These are phyloP conservation scores for Diachasma alloeum DNA, from an alignment of 1,140 invertebrate genomes.

Conservation along the genomic window DNA sequence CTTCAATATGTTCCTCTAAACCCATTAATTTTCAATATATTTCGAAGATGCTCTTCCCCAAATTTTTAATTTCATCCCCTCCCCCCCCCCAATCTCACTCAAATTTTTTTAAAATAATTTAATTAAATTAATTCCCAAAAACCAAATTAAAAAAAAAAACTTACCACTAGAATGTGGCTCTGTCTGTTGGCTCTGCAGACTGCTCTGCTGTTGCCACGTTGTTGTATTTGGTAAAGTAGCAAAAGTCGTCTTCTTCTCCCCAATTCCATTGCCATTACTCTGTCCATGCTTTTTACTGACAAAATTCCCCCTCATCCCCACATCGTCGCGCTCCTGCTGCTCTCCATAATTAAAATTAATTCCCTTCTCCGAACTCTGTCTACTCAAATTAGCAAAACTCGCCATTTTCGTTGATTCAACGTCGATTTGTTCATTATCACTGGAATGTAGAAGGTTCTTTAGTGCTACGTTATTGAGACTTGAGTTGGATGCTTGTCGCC, in stretches of 20 bases:
- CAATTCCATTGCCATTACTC: constrained; percentile 59
- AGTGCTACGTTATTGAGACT: constrained; percentile 61
- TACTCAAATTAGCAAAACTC: constrained; percentile 77
- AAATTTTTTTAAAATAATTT: too few relatives aligned
- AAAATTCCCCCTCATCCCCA: constrained; percentile 50
- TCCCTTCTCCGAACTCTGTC: constrained; percentile 68
- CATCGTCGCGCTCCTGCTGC: constrained; percentile 68
- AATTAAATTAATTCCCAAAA: too few relatives aligned
- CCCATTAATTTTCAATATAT: too few relatives aligned
- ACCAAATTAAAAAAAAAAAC: too few relatives aligned
- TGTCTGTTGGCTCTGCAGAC: constrained; percentile 57
- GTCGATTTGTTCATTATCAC: constrained; percentile 65
- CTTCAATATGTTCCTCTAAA: too few relatives aligned
- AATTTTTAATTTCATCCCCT: too few relatives aligned
- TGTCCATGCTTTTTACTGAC: constrained; percentile 58
- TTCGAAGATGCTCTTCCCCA: too few relatives aligned
- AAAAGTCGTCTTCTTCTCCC: constrained; percentile 75
- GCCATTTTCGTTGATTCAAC: constrained; percentile 69
- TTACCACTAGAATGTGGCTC: constrained; percentile 56
- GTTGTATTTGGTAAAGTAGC: constrained; percentile 80
- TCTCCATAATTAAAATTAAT: constrained; percentile 74
- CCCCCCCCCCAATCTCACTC: too few relatives aligned
- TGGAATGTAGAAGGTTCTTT: constrained; percentile 69
- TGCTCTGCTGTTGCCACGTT: constrained; percentile 85
- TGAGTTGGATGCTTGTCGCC: constrained; percentile 66